Percentiles rank a stretch among this genome's conserved stretches.
Conservation (phyloP, 2,113 vertebrate genomes). For the Caranx melampygus region DNA sequence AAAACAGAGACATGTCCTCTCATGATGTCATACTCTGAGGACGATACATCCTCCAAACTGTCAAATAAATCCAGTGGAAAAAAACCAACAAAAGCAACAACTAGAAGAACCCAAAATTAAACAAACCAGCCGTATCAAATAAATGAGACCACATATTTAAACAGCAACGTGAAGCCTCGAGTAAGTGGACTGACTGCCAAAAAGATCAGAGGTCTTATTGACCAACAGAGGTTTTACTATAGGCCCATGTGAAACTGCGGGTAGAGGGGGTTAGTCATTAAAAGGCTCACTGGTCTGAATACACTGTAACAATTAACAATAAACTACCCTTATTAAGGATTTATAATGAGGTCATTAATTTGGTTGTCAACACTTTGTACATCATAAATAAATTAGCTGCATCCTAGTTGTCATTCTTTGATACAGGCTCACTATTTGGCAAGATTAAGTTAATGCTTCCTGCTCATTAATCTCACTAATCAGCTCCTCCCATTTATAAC, state of each 20-base stretch:
- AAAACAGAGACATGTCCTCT: conserved; percentile 68
- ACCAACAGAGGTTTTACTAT: not conserved
- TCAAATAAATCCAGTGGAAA: conserved; percentile 72
- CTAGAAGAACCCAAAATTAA: conserved; percentile 45
- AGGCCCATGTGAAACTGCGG: not conserved
- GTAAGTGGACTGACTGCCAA: conserved; percentile 1
- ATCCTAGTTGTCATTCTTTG: too few species aligned
- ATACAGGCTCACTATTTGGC: too few species aligned
- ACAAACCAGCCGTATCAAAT: conserved; percentile 50
- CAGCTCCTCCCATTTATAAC: too few species aligned
- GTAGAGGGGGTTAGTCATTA: not conserved
- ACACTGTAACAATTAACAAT: too few species aligned
- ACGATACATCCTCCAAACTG: conserved; percentile 51
- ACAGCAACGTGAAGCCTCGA: conserved; percentile 32
- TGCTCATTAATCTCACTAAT: too few species aligned
- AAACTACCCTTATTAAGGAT: too few species aligned
- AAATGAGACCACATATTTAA: conserved; percentile 40
- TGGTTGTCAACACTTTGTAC: too few species aligned
- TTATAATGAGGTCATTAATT: too few species aligned
- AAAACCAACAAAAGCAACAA: conserved; percentile 50
- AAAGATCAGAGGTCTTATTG: not conserved
- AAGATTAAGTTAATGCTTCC: too few species aligned
- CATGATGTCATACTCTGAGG: conserved; percentile 62
- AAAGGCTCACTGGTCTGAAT: not conserved
- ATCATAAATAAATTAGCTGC: too few species aligned